Percentiles rank a stretch among this genome's conserved stretches.
These are phyloP conservation scores for Caenorhabditis sp. DNA, from an alignment of 2,888 invertebrate genomes.

Conservation along the genomic window DNA sequence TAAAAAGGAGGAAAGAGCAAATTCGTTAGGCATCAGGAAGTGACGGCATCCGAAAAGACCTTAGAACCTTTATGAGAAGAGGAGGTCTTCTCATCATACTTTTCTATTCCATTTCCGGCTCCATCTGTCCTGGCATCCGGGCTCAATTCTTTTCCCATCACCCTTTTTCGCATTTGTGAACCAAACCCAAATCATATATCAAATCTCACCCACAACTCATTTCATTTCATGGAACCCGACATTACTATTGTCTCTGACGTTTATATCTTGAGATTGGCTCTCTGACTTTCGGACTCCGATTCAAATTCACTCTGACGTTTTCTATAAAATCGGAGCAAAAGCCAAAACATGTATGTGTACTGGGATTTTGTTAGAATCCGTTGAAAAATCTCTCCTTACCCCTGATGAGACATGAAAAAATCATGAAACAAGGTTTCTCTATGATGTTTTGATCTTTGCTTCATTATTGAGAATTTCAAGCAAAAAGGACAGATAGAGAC, in stretches of 20 bases:
- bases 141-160: too few species aligned
- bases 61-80: background rate
- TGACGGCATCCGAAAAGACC: constrained; percentile 1
- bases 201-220: background rate
- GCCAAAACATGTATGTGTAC: background rate
- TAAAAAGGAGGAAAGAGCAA: background rate
- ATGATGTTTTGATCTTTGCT: too few species aligned
- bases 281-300: background rate
- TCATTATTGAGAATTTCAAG: too few species aligned
- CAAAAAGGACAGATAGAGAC: too few species aligned
- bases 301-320: constrained; percentile 3
- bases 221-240: background rate
- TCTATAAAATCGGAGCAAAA: background rate
- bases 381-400: background rate
- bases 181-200: background rate
- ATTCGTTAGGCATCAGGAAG: constrained; percentile 11
- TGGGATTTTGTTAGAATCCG: background rate
- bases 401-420: background rate
- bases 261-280: constrained; percentile 12
- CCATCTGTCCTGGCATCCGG: too few species aligned
- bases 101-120: constrained; percentile 1
- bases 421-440: background rate
- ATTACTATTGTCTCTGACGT: constrained; percentile 12
- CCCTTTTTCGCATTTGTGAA: too few species aligned
- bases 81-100: background rate